These are phyloP conservation scores for Aphaenogaster rudis DNA, from an alignment of 1,140 invertebrate genomes.

Conservation along the genomic window DNA sequence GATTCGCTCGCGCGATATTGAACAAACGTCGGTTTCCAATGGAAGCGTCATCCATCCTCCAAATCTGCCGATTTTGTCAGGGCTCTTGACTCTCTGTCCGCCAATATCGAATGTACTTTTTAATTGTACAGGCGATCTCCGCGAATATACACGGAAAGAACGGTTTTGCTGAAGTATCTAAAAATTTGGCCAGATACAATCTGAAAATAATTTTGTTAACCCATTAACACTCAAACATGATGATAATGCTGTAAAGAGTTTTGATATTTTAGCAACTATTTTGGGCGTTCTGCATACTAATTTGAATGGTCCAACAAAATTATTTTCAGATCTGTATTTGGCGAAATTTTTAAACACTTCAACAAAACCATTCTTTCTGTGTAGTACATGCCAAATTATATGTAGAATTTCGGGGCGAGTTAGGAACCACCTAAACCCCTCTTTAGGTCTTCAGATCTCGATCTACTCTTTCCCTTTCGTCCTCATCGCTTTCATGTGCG, in stretches of 20 bases:
- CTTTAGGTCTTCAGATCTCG: not conserved
- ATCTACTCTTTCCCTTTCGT: not conserved
- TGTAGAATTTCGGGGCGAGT: not conserved
- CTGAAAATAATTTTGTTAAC: too few species aligned
- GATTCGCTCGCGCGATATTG: slow-evolving; percentile 39
- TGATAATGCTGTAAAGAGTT: too few species aligned
- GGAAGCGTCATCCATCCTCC: not conserved
- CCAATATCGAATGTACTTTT: not conserved
- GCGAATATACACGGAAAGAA: too few species aligned
- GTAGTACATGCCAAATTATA: not conserved
- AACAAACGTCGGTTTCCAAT: slow-evolving; percentile 27
- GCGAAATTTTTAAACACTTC: too few species aligned
- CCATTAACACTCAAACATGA: too few species aligned
- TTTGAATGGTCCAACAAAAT: too few species aligned
- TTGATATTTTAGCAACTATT: too few species aligned
- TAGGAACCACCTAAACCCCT: not conserved
- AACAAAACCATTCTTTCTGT: too few species aligned
- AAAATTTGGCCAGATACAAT: not conserved
- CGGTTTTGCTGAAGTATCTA: too few species aligned
- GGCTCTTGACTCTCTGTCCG: too few species aligned
- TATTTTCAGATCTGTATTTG: too few species aligned
- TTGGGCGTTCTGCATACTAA: too few species aligned
- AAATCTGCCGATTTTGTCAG: not conserved
- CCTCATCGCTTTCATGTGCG: not conserved
- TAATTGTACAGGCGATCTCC: not conserved